phyloP scores from a whole-genome alignment of 2,797 vertebrate genomes.

The Alectoris magna region DNA sequence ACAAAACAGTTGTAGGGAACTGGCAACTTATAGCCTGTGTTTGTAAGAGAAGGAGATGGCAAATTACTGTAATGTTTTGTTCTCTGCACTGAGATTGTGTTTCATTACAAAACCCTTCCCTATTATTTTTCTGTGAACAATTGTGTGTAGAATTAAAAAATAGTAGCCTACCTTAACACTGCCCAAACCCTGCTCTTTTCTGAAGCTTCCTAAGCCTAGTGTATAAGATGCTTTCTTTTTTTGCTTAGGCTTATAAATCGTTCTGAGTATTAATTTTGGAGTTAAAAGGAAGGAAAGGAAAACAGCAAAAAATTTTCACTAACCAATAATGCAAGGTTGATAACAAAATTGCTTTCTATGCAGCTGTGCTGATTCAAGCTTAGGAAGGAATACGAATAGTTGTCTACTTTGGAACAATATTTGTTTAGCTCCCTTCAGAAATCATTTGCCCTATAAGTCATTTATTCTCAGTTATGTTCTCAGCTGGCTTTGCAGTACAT shows the following conservation, averaged over 20 bases:
- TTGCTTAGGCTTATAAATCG: not conserved
- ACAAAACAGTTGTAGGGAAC: not conserved
- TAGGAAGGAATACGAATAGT: not conserved
- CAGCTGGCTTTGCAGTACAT: not conserved
- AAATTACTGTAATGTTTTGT: not conserved
- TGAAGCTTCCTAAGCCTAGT: not conserved
- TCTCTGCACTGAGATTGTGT: not conserved
- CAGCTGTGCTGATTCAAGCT: not conserved
- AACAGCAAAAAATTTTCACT: not conserved
- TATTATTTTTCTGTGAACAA: not conserved
- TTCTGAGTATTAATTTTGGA: not conserved
- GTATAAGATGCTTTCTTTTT: not conserved
- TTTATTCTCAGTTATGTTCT: not conserved
- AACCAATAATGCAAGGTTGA: not conserved
- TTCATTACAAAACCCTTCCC: not conserved
- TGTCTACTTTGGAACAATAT: not conserved
- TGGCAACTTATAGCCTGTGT: not conserved
- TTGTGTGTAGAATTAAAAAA: not conserved
- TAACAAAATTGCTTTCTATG: not conserved
- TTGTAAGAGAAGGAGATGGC: not conserved
- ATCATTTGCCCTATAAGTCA: not conserved
- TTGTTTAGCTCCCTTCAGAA: not conserved
- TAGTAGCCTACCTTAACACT: not conserved
- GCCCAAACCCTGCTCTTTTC: not conserved
- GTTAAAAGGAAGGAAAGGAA: not conserved